A percentile compares a stretch with the other conserved stretches of the same genome.
These are phyloP conservation scores for Trichogramma pretiosum DNA, from an alignment of 1,140 invertebrate genomes.

Conservation along the genomic window DNA sequence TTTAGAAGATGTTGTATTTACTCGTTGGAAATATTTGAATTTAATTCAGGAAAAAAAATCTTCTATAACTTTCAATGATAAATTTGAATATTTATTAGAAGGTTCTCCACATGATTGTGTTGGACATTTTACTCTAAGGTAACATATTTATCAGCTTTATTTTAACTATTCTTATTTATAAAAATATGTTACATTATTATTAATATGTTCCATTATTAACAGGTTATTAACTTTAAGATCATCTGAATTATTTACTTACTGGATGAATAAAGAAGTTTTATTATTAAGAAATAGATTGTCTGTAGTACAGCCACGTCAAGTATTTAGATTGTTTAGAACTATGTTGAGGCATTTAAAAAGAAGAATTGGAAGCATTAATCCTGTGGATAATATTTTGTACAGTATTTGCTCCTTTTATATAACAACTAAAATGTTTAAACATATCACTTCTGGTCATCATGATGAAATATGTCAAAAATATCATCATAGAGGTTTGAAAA, in stretches of 20 bases:
- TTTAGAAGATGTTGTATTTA: constrained; percentile 34
- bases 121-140: constrained; percentile 51
- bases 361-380: constrained; percentile 14
- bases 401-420: constrained; percentile 27
- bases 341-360: constrained; percentile 26
- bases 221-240: constrained; percentile 34
- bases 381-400: constrained; percentile 24
- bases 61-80: constrained; percentile 29
- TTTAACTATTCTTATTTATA: constrained; percentile 34
- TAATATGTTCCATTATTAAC: constrained; percentile 12
- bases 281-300: constrained; percentile 33
- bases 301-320: constrained; percentile 27
- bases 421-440: constrained; percentile 27
- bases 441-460: constrained; percentile 28
- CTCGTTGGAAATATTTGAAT: constrained; percentile 36
- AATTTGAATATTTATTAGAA: constrained; percentile 50
- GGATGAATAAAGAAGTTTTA: constrained; percentile 32
- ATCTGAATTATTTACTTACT: constrained; percentile 28
- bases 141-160: constrained; percentile 34
- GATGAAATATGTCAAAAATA: constrained; percentile 23
- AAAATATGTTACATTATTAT: too few relatives aligned
- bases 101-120: constrained; percentile 48
- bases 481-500: constrained; percentile 32
- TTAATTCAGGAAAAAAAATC: constrained; percentile 24
- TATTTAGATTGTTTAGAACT: constrained; percentile 32